Conservation (phyloP, 2,797 vertebrate species). For the Tolypeutes matacus region DNA sequence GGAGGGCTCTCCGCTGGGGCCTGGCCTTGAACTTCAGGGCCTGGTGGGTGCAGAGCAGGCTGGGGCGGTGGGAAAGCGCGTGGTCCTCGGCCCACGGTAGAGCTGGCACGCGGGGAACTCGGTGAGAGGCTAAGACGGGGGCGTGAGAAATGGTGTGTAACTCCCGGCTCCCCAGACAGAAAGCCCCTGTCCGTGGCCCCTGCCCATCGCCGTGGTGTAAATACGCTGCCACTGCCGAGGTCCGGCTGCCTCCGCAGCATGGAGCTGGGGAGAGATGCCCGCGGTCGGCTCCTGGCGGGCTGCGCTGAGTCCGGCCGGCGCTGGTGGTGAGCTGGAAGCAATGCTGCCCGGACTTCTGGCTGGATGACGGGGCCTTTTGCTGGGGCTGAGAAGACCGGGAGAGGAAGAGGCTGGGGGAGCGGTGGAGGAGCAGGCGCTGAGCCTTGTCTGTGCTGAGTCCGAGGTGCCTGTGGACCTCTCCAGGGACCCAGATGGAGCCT, state of each 20-base stretch:
- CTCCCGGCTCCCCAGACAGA: background rate
- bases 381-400: background rate
- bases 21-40: too few relatives aligned
- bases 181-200: background rate
- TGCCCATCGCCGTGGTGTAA: background rate
- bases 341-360: too few relatives aligned
- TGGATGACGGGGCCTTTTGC: background rate
- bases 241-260: background rate
- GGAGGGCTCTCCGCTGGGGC: background rate
- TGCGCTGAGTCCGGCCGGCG: background rate
- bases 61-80: fast-evolving
- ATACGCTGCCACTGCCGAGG: background rate
- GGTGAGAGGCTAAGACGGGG: background rate
- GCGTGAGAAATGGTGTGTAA: fast-evolving
- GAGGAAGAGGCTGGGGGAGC: background rate
- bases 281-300: background rate
- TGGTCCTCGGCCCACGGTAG: too few relatives aligned
- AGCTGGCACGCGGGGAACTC: fast-evolving
- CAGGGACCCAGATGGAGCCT: too few relatives aligned
- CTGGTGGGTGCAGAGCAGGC: background rate
- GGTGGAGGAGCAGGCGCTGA: too few relatives aligned
- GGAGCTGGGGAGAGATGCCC: background rate
- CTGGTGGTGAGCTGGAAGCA: background rate
- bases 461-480: background rate
- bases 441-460: too few relatives aligned